Conservation (phyloP, 2,113 vertebrate species). For the Ranitomeya variabilis region DNA sequence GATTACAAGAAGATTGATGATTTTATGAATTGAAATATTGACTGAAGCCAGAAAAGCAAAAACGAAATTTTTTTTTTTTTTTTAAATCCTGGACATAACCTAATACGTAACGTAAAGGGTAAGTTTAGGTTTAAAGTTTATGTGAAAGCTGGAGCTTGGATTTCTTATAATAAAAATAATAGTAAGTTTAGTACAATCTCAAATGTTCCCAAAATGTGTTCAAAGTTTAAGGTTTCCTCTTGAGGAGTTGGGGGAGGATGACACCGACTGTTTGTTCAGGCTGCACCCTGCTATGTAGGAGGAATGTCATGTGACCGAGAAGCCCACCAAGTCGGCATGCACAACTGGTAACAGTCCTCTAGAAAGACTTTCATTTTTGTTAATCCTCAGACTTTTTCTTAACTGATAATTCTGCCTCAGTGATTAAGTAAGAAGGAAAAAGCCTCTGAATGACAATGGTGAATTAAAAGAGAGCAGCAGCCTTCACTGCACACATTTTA, state of each 20-base stretch:
- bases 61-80: too few relatives aligned
- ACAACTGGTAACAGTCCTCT: slow-evolving; percentile 1
- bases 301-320: slow-evolving; percentile 19
- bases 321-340: not conserved
- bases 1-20: too few relatives aligned
- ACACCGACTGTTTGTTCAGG: not conserved
- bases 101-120: not conserved
- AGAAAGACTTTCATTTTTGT: slow-evolving; percentile 37
- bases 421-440: not conserved
- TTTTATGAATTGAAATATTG: too few relatives aligned
- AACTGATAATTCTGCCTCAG: slow-evolving; percentile 47
- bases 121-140: not conserved
- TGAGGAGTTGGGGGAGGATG: too few relatives aligned
- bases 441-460: slow-evolving; percentile 33
- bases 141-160: not conserved
- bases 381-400: slow-evolving; percentile 33
- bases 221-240: not conserved
- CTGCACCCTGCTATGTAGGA: not conserved
- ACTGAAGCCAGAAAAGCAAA: too few relatives aligned
- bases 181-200: not conserved
- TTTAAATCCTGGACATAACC: too few relatives aligned
- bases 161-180: not conserved
- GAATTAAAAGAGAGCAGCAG: slow-evolving; percentile 49
- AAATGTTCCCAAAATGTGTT: not conserved
- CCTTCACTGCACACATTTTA: slow-evolving; percentile 39